Evolutionary conservation across 2,113 vertebrate species (phyloP), one percentile per base, ranked within the genome.

Genomic region (Empidonax alnorum): DNA sequence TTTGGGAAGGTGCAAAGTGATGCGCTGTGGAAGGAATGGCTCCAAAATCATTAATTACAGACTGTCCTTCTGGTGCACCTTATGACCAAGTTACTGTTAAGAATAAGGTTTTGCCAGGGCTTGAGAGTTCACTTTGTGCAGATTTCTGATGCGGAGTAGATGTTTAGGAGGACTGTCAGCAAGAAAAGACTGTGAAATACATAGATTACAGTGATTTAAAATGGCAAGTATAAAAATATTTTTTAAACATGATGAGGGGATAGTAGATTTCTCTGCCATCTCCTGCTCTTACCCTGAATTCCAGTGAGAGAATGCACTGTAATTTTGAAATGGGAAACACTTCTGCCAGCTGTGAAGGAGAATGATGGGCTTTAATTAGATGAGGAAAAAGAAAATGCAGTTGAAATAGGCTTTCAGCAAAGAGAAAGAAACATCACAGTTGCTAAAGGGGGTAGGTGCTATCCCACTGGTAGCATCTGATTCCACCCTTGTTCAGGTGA

Each of bases 31-130:
- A 97, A 96, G 84, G 81, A 95, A 92, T 83, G 88, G 85, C 88
- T 97, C 95, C 94, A 95, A 92, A 96, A 85, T 79, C 85, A 58
- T 97, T 96, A 96, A 94, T 95, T 94, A 96, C 94, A 93, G 82
- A 18, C 63, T 92, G 82, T 37, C 94, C 92, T 97, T 95, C 82
- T 97, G 94, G 88, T 95, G 85, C 19, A 61, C 90, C 92, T 93
- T 93, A 80, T 94, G 94, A 95, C 75, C 79, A 62, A 79, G 50
- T 61, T 53, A 20, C 63, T 46, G 72, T 58, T 47, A 69, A 73
- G 63, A 76, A 41, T 10, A 68, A 62, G 59, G 75, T 73, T 93
- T 90, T 83, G 53, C 92, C 78, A 85, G 75, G 78, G 62, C 71
- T 91, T 44, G 10, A 61, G 11, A 61, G 71, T 28, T 87, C 23